Conservation (phyloP, 2,888 invertebrate genomes). For the Pachymerium ferrugineum region DNA sequence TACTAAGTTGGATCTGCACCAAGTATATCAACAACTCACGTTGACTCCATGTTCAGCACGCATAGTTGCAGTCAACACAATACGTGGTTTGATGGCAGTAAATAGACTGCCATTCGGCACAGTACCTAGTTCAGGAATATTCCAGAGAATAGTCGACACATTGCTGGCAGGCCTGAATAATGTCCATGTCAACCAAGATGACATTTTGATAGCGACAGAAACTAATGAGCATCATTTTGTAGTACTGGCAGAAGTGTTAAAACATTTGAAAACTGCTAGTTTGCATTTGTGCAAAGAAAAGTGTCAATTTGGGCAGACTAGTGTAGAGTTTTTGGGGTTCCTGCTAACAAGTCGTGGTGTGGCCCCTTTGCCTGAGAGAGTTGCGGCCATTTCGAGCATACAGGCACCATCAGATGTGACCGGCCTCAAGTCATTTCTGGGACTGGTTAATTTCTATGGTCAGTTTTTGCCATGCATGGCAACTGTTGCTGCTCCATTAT, state of each 20-base stretch:
- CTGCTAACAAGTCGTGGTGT: neutral
- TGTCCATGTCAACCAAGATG: neutral
- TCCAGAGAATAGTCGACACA: neutral
- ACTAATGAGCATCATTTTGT: neutral
- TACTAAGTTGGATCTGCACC: neutral
- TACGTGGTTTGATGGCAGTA: neutral
- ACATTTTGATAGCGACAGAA: neutral
- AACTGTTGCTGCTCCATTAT: slow-evolving; percentile 30
- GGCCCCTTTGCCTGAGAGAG: neutral
- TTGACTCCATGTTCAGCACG: neutral
- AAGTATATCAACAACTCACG: neutral
- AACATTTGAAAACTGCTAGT: neutral
- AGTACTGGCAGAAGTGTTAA: neutral
- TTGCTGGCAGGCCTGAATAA: neutral
- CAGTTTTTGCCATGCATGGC: slow-evolving; percentile 33
- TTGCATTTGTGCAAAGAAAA: neutral
- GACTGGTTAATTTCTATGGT: slow-evolving; percentile 36
- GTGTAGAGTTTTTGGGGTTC: neutral
- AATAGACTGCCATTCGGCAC: neutral
- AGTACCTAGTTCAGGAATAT: neutral
- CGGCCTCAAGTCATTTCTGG: slow-evolving; percentile 35
- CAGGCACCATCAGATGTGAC: neutral
- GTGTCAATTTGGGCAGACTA: neutral
- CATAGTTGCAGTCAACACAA: neutral
- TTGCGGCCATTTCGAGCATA: neutral